Base-by-base conservation (phyloP, 1,140 invertebrate genomes). In the Nebria ingens region DNA sequence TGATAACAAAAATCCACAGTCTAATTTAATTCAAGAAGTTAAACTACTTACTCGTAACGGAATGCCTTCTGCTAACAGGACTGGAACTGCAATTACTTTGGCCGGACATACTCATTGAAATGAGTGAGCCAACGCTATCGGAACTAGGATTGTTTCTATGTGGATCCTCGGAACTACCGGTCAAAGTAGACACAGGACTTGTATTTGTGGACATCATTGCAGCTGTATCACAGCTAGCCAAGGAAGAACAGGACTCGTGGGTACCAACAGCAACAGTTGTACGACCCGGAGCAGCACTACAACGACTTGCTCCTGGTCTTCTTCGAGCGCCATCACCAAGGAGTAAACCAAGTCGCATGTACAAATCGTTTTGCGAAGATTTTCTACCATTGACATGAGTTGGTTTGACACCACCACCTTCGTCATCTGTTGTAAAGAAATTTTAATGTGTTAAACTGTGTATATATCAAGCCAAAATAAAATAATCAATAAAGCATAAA, bases 101-200 rank as follows among this genome's bases (percentile, higher is more conserved):
- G 1, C 83, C 83, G 0, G 83, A 86, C 66, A 87, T 76, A 0
- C 83, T 86, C 78, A 85, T 84, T 0, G 84, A 86, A 73, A 89
- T 86, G 0, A 91, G 76, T 1, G 88, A 91, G 2, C 83, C 84
- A 3, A 91, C 82, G 38, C 87, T 91, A 54, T 87, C 83, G 1
- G 81, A 82, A 12, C 80, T 83, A 1, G 79, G 64, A 70, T 81
- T 66, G 63, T 74, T 58, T 56, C 78, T 62, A 60, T 78, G 70
- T 62, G 80, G 69, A 59, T 85, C 82, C 60, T 84, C 82, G 13
- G 82, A 84, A 1, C 81, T 82, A 62, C 89, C 89, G 15, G 90
- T 93, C 11, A 93, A 71, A 0, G 91, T 93, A 4, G 91, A 93
- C n/a, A 80, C 83, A 17, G 91, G 89, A 69, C 89, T 92, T 2